Base-by-base conservation (phyloP, 2,888 invertebrate species). In the Agriopis aurantiaria region DNA sequence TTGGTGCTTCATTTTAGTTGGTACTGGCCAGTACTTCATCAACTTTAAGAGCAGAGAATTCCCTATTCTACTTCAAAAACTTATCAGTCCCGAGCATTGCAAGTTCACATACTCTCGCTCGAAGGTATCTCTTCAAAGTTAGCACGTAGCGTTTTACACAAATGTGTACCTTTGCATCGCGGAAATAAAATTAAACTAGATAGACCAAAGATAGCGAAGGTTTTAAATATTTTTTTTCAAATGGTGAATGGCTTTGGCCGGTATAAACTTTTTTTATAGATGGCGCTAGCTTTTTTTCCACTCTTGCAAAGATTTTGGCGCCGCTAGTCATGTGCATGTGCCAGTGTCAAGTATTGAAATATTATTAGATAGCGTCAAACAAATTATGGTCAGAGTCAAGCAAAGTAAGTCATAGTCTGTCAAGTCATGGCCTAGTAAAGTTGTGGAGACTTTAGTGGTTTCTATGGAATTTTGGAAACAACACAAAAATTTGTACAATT, bases 121-220 rank as follows among this genome's bases (percentile, higher is more conserved):
- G 83, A 85, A 90, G 88, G 89, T 90, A 91, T 87, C 88, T 90
- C 88, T 88, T 88, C 87, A 87, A 89, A 91, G 87, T 91, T 89
- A 88, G 82, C 87, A 89, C 88, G 87, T 88, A 88, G 85, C 88
- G 86, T 90, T 91, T 91, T 91, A 89, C 86, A 88, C 90, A 89
- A 91, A 91, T 90, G 87, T 90, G 89, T 90, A 88, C 88, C 88
- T 91, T 90, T 82, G 82, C 75, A 9, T 75, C 85, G 51, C 68
- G 65, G 85, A 85, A 66, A 81, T 86, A 86, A 63, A 83, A 71
- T 68, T 9, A 62, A 59, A n/a, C 88, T 88, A 60, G 87, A 90
- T 82, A 76, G 12, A 48, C 9, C 9, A 23, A 14, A 4, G 23
- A 33, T 7, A 46, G 17, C 0, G 3, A 40, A 41, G 10, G 33